Base-by-base conservation (phyloP, 2,888 invertebrate genomes). In the Coecobrya sp. region DNA sequence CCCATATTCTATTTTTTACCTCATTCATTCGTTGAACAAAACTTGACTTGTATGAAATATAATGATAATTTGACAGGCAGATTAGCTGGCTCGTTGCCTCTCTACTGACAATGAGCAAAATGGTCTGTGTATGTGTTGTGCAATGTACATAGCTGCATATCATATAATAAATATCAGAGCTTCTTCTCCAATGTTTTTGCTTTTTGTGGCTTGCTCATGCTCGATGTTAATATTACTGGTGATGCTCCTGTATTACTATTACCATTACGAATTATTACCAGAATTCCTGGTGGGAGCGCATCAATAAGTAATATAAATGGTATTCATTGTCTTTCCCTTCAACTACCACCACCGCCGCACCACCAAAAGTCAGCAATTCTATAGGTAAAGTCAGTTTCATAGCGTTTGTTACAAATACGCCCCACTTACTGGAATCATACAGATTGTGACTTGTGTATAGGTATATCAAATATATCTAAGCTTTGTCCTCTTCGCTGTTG, bases 281-380 rank as follows among this genome's bases (percentile, higher is more conserved):
- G 89, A 88, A 92, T 92, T 85, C 85, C 85, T 89, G 85, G 88
- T 92, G 92, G 92, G 85, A 92, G 36, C 82, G 76, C 84, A 92
- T 89, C 92, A 92, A 92, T 92, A 92, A 89, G 85, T 89, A 89
- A 92, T 92, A 92, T 92, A 92, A 89, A 88, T 89, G 92, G 85
- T 84, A 76, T 85, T 90, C 90, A 90, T 90, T 90, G 85, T 90
- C 90, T 90, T 90, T 85, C 84, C 85, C 84, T 90, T 59, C 30
- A 45, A 30, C n/a, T 27, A 42, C 19, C 7, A 73, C 49, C 27
- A 65, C 25, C 16, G 22, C 73, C 27, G 68, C 36, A 36, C 10
- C 36, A 76, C 49, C 76, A 27, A 27, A 27, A 19, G 49, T 22
- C n/a, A 27, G 13, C 27, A n/a, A 42, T 4, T 5, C 42, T 5